A percentile compares a stretch with the other conserved stretches of the same genome.
Evolutionary conservation across 2,888 invertebrate species (phyloP).

Genomic region (Acanthococcus lagerstroemiae): DNA sequence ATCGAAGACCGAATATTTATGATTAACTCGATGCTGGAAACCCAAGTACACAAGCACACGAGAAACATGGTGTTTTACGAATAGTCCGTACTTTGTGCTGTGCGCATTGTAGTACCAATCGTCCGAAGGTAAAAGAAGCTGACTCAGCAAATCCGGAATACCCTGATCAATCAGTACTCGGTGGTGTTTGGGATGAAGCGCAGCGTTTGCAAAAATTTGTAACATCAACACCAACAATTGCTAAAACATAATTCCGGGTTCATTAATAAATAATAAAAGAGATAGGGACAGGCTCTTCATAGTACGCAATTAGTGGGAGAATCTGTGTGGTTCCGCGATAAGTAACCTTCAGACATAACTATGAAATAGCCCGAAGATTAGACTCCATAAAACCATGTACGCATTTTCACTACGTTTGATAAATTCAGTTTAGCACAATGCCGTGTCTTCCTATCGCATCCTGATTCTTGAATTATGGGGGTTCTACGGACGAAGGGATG

Average conservation of each 20-base stretch:
- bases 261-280: not conserved
- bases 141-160: slow-evolving; percentile 51
- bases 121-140: slow-evolving; percentile 53
- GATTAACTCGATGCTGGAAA: slow-evolving; percentile 50
- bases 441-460: too few relatives aligned
- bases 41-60: slow-evolving; percentile 54
- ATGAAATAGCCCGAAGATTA: too few relatives aligned
- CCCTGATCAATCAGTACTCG: slow-evolving; percentile 48
- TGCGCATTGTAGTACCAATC: slow-evolving; percentile 60
- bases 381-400: too few relatives aligned
- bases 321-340: too few relatives aligned
- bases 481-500: too few relatives aligned
- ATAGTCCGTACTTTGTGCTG: slow-evolving; percentile 52
- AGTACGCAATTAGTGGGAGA: too few relatives aligned
- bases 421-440: too few relatives aligned
- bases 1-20: slow-evolving; percentile 51
- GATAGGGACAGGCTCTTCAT: not conserved
- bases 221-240: slow-evolving; percentile 53
- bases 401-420: too few relatives aligned
- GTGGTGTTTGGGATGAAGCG: slow-evolving; percentile 50
- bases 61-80: slow-evolving; percentile 55
- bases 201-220: slow-evolving; percentile 50
- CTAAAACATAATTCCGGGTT: slow-evolving; percentile 41
- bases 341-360: too few relatives aligned
- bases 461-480: too few relatives aligned